Evolutionary conservation across 2,797 vertebrate genomes (phyloP).

Genomic region (Danio aesculapii): DNA sequence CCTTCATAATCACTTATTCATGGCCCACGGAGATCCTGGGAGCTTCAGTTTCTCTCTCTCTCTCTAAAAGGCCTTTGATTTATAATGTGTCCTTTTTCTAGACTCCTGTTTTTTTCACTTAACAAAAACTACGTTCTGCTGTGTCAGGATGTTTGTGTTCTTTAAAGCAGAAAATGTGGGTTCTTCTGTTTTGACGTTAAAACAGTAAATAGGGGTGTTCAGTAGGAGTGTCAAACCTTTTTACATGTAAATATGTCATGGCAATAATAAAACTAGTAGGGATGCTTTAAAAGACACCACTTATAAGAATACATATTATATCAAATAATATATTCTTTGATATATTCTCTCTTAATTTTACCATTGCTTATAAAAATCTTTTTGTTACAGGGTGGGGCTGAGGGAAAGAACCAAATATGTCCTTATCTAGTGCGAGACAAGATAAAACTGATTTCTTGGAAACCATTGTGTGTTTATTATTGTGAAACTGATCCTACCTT

Average conservation of each 20-base stretch:
- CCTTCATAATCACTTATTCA: constrained; percentile 41
- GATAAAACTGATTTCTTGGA: constrained; percentile 26
- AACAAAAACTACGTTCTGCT: not conserved
- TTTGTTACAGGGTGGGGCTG: not conserved
- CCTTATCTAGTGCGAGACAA: not conserved
- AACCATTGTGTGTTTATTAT: constrained; percentile 20
- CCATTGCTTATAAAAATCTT: too few species aligned
- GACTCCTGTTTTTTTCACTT: not conserved
- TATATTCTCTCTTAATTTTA: too few species aligned
- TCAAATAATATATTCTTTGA: too few species aligned
- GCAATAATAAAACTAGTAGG: not conserved
- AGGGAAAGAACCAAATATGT: not conserved
- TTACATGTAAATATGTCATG: not conserved
- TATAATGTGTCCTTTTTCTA: constrained; percentile 1
- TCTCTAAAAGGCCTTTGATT: constrained; percentile 30
- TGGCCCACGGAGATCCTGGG: constrained; percentile 22
- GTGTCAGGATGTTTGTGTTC: constrained; percentile 32
- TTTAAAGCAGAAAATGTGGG: not conserved
- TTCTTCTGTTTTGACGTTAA: constrained; percentile 10
- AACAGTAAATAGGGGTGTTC: not conserved
- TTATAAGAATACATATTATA: too few species aligned
- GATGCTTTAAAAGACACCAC: too few species aligned
- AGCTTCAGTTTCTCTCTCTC: constrained; percentile 32
- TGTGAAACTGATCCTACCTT: not conserved
- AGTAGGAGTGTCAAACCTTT: not conserved